A percentile compares a stretch with the other conserved stretches of the same genome.
Evolutionary conservation across 1,140 invertebrate species (phyloP).

Genomic region (Atta texana): DNA sequence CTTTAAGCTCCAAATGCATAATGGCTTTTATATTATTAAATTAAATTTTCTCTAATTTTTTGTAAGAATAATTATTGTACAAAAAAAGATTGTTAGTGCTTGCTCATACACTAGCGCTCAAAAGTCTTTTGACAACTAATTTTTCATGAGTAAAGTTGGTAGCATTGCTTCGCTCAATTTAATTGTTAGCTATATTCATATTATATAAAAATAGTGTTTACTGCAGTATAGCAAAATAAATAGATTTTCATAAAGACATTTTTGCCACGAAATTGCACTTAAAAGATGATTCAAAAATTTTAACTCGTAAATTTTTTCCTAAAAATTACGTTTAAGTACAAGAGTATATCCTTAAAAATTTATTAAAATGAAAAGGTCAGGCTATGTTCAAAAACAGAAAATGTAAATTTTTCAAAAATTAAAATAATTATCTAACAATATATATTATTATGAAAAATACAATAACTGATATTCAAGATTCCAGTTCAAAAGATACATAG

Average conservation of each 20-base stretch:
- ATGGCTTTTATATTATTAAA: too few relatives aligned
- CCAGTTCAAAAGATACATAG: too few relatives aligned
- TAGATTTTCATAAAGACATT: neutral
- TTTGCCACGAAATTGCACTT: neutral
- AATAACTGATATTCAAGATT: too few relatives aligned
- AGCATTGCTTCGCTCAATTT: neutral
- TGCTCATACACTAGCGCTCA: neutral
- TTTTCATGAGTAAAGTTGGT: neutral
- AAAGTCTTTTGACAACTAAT: neutral
- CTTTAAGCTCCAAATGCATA: too few relatives aligned
- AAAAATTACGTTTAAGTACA: neutral
- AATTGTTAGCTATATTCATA: neutral
- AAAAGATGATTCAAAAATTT: neutral
- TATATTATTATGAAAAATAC: too few relatives aligned
- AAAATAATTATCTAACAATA: too few relatives aligned
- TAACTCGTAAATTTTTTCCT: neutral
- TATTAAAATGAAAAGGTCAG: too few relatives aligned
- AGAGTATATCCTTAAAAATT: neutral
- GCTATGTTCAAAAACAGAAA: too few relatives aligned
- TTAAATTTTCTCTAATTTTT: too few relatives aligned
- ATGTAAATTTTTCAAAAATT: too few relatives aligned
- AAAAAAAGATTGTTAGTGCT: too few relatives aligned
- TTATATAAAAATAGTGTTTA: neutral
- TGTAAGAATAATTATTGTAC: too few relatives aligned
- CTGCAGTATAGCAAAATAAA: neutral